Evolutionary conservation across 2,113 vertebrate genomes (phyloP), one percentile per base, ranked within the genome.

Genomic region (Sminthopsis crassicaudata): DNA sequence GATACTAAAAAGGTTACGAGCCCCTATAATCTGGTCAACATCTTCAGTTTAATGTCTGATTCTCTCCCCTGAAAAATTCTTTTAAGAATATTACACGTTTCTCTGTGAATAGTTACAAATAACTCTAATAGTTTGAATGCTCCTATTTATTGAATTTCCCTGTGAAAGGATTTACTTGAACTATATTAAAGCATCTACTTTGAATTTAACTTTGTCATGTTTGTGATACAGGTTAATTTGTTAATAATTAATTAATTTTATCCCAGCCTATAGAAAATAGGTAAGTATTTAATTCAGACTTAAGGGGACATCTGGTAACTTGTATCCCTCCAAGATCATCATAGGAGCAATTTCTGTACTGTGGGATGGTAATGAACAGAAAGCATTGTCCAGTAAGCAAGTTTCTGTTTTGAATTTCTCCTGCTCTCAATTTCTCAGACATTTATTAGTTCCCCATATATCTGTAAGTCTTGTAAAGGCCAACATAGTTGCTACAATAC

Each of bases 391-490:
- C n/a, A 84, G 6, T 84, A 84, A 84, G 7, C 7, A 84, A 42
- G 19, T 42, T 42, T 42, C 67, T 26, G 10, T 22, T 84, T 42
- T 42, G 2, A 84, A n/a, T 84, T 84, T 42, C 67, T 84, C 16
- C 6, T 84, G n/a, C 67, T 42, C 19, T 42, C 67, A 84, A 19
- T 19, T 84, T 22, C 6, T 23, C 8, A 84, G 4, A 42, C 3
- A 10, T 42, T 26, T 46, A 4, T 42, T 46, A 92, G 67, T 36
- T 52, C 52, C 8, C 54, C 48, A 93, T 22, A 48, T 27, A 55
- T 3, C 46, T 95, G 91, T 90, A 91, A 96, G 94, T 94, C 92
- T 53, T 26, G 53, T 2, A 96, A 27, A 54, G 10, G 19, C 24
- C 76, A 27, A 5, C 48, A 48, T 84, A 25, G 1, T 25, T 50